Evolutionary conservation across 2,113 vertebrate genomes (phyloP).

Genomic region (Phalacrocorax brasilianus): DNA sequence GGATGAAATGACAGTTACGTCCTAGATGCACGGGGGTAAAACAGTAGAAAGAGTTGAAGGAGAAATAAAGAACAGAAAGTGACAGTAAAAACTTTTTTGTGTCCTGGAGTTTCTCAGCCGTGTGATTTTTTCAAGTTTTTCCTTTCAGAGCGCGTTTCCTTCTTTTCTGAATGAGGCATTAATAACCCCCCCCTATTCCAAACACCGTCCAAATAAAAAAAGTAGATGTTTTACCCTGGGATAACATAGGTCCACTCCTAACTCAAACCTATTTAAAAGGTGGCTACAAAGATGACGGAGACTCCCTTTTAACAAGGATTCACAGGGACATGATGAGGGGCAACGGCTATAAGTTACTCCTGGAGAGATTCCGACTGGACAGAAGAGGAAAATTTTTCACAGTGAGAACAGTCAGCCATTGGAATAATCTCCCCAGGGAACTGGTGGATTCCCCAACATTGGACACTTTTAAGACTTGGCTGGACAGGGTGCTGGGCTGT

Average conservation of each 20-base stretch:
- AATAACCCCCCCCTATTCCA: rapidly evolving
- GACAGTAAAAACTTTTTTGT: background rate
- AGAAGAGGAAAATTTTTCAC: background rate
- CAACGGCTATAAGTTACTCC: background rate
- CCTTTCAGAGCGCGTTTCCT: background rate
- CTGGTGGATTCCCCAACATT: background rate
- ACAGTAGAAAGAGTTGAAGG: background rate
- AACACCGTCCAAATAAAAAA: background rate
- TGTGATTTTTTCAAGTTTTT: background rate
- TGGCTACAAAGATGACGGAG: background rate
- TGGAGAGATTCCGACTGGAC: background rate
- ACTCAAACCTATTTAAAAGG: background rate
- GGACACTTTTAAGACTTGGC: background rate
- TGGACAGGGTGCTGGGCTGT: background rate
- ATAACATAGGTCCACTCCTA: background rate
- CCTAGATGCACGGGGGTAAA: background rate
- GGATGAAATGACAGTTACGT: background rate
- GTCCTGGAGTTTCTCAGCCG: background rate
- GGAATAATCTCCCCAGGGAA: background rate
- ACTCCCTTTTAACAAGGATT: too few species aligned
- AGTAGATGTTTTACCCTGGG: background rate
- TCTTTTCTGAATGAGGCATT: background rate
- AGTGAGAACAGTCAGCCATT: background rate
- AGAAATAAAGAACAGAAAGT: background rate
- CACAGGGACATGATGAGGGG: background rate